Evolutionary conservation across 2,888 invertebrate genomes (phyloP).

Genomic region (Drosophila rubida): DNA sequence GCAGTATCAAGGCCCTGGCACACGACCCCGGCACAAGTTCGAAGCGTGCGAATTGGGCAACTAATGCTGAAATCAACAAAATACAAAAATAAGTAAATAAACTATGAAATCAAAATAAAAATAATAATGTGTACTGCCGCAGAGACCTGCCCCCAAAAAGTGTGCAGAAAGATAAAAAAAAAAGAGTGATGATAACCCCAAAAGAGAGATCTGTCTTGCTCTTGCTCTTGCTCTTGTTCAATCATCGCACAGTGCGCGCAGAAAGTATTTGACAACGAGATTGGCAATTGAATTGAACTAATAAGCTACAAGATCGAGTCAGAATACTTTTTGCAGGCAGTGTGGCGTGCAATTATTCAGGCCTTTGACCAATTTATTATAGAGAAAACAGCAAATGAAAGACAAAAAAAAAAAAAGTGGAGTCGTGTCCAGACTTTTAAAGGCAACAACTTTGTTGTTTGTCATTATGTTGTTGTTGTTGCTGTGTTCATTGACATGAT

Average conservation of each 20-base stretch:
- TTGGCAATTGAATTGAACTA: no score
- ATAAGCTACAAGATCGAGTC: no score
- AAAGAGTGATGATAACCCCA: slow-evolving; percentile 17
- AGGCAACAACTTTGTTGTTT: slow-evolving; percentile 49
- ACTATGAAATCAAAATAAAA: not conserved
- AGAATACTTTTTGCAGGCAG: not conserved
- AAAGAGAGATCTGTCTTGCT: slow-evolving; percentile 32
- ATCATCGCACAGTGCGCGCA: slow-evolving; percentile 9
- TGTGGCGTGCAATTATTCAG: slow-evolving; percentile 75
- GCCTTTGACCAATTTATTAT: slow-evolving; percentile 78
- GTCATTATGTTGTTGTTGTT: slow-evolving; percentile 34
- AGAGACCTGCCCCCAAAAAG: slow-evolving; percentile 48
- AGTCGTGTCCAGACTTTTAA: slow-evolving; percentile 53
- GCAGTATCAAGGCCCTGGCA: slow-evolving; percentile 48
- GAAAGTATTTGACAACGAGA: no score
- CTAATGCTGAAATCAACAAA: slow-evolving; percentile 13
- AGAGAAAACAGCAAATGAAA: slow-evolving; percentile 29
- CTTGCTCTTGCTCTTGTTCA: slow-evolving; percentile 15
- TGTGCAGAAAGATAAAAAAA: slow-evolving; percentile 10
- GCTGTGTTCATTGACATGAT: slow-evolving; percentile 65
- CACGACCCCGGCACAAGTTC: slow-evolving; percentile 50
- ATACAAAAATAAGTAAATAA: not conserved
- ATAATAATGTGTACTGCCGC: slow-evolving; percentile 12
- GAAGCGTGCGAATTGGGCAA: slow-evolving; percentile 41
- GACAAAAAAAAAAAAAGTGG: slow-evolving; percentile 15